Evolutionary conservation across 1,140 invertebrate genomes (phyloP), one percentile per base, ranked within the genome.

Genomic region (Drosophila cardini): DNA sequence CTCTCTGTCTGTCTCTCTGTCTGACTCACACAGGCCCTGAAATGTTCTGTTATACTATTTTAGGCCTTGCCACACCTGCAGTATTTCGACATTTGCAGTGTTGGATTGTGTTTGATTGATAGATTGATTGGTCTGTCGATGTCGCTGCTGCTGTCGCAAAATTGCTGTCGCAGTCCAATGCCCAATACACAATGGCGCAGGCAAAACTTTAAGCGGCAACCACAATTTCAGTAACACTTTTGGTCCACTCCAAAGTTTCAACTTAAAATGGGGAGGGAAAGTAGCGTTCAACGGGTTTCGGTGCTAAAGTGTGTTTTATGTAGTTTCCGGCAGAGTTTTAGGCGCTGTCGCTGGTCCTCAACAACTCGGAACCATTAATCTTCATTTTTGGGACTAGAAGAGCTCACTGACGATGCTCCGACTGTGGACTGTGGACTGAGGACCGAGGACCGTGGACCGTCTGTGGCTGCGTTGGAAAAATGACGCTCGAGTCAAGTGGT

Each of bases 401-500:
- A 55, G 63, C 43, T 53, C 75, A 62, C 64, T 82, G 79, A 63
- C 42, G 67, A 56, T 70, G 56, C 36, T 50, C 32, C 40, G 11
- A 26, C 21, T 26, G 21, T 0, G 21, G 21, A 26, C 21, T 2
- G 21, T 4, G 21, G 21, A 21, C 21, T 21, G 21, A 21, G 21
- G 2, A 26, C 21, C 1, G 21, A 26, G 21, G 21, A 26, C 21
- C 21, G 21, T 26, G 21, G 21, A 26, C 21, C 21, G 21, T 26
- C 83, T 69, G 79, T 63, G 64, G 53, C 26, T 69, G 65, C 63
- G 72, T 65, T 13, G 61, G 65, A 69, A 76, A 78, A 57, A 63
- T 85, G 74, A 57, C 76, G 64, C 60, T 73, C 83, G 80, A 87
- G 83, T 87, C 83, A 87, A 87, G 83, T 87, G 83, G 83, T 87